A percentile compares a stretch with the other conserved stretches of the same genome.
Evolutionary conservation across 2,113 vertebrate genomes (phyloP).

Genomic region (Cynocephalus volans): DNA sequence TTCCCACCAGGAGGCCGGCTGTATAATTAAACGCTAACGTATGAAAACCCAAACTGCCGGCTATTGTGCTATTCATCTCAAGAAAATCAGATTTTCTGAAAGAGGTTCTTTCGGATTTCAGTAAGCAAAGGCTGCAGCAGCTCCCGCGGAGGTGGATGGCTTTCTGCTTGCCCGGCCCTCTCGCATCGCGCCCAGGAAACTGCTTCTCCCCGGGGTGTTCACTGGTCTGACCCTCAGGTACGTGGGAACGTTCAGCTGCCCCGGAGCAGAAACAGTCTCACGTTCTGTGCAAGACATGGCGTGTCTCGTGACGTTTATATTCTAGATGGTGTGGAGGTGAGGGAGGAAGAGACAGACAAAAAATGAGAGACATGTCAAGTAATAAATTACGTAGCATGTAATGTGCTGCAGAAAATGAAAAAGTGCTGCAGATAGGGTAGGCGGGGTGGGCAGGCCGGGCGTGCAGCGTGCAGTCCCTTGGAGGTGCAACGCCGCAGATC

Average conservation of each 20-base stretch:
- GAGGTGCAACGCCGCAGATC: no score
- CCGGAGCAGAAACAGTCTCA: conserved; percentile 5
- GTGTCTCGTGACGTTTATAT: background rate
- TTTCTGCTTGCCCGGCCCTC: background rate
- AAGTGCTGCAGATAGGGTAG: background rate
- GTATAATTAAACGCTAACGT: background rate
- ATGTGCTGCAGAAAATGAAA: background rate
- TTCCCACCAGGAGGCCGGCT: background rate
- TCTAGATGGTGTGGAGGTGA: background rate
- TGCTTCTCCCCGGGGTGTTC: background rate
- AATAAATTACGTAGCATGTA: background rate
- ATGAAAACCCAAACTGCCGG: background rate
- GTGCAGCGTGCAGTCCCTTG: no score
- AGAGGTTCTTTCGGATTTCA: background rate
- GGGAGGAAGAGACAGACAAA: background rate
- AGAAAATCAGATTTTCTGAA: background rate
- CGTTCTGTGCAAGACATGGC: background rate
- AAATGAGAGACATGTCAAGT: background rate
- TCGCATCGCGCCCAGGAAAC: background rate
- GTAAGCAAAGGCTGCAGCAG: background rate
- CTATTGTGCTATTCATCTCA: background rate
- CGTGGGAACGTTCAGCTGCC: conserved; percentile 8
- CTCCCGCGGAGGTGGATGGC: background rate
- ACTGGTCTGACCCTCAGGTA: background rate
- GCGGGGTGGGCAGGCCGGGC: no score